These are phyloP conservation scores for Dicerorhinus sumatrensis DNA, from an alignment of 2,113 vertebrate species.

Conservation along the genomic window DNA sequence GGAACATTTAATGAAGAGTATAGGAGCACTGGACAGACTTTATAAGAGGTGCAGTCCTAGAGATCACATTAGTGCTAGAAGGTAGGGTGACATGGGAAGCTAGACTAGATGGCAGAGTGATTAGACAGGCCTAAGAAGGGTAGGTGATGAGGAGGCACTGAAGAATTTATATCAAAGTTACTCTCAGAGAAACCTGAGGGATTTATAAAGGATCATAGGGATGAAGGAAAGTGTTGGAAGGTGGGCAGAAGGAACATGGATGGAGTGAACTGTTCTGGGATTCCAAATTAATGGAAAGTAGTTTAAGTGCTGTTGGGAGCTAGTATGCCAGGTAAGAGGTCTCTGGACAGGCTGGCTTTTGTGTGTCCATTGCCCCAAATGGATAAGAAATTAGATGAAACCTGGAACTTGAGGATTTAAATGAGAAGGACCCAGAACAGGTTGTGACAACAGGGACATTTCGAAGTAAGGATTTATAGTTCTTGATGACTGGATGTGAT, in stretches of 20 bases:
- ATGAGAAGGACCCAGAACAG: neutral
- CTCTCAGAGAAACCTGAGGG: neutral
- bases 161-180: neutral
- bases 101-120: neutral
- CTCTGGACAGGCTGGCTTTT: neutral
- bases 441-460: neutral
- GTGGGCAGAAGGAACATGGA: neutral
- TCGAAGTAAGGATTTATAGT: neutral
- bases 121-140: neutral
- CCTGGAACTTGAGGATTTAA: neutral
- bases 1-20: neutral
- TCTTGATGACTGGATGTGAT: slow-evolving; percentile 28
- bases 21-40: neutral
- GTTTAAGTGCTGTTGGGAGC: neutral
- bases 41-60: neutral
- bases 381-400: neutral
- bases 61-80: neutral
- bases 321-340: neutral
- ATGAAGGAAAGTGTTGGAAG: neutral
- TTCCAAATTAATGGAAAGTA: slow-evolving; percentile 42
- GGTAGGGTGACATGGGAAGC: neutral
- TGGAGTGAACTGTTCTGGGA: neutral
- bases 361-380: neutral
- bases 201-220: neutral
- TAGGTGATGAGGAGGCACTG: neutral